Conservation (phyloP, 2,888 invertebrate genomes). For the Diloba caeruleocephala region DNA sequence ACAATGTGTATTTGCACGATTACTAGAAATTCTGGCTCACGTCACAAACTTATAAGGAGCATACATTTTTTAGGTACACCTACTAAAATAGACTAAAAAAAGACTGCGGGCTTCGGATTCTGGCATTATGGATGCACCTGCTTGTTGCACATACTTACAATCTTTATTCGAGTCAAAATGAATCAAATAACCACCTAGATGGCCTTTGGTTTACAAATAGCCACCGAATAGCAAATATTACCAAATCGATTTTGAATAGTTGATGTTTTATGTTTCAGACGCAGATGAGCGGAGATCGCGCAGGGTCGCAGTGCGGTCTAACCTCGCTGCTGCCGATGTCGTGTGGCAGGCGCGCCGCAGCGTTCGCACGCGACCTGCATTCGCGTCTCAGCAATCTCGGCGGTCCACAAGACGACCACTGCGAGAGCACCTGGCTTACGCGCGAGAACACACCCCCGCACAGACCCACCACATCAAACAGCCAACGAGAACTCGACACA, state of each 20-base stretch:
- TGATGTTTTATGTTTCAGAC: slow-evolving; percentile 75
- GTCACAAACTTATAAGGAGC: background rate
- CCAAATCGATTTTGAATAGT: slow-evolving; percentile 6
- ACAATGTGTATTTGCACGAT: slow-evolving; percentile 16
- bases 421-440: slow-evolving; percentile 81
- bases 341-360: slow-evolving; percentile 94
- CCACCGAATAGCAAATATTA: background rate
- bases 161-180: slow-evolving; percentile 46
- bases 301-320: slow-evolving; percentile 90
- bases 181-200: slow-evolving; percentile 47
- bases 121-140: slow-evolving; percentile 32
- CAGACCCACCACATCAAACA: slow-evolving; percentile 64
- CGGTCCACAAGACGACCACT: slow-evolving; percentile 82
- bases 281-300: slow-evolving; percentile 88
- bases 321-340: slow-evolving; percentile 93
- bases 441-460: slow-evolving; percentile 63
- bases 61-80: slow-evolving; percentile 1
- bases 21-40: slow-evolving; percentile 6
- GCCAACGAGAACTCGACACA: slow-evolving; percentile 86
- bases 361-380: slow-evolving; percentile 94
- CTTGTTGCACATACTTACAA: slow-evolving; percentile 37
- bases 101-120: slow-evolving; percentile 17
- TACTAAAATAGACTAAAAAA: slow-evolving; percentile 4
- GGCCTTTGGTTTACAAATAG: slow-evolving; percentile 50
- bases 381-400: slow-evolving; percentile 93